Base-by-base conservation (phyloP, 2,113 vertebrate species). In the Rynchops niger region DNA sequence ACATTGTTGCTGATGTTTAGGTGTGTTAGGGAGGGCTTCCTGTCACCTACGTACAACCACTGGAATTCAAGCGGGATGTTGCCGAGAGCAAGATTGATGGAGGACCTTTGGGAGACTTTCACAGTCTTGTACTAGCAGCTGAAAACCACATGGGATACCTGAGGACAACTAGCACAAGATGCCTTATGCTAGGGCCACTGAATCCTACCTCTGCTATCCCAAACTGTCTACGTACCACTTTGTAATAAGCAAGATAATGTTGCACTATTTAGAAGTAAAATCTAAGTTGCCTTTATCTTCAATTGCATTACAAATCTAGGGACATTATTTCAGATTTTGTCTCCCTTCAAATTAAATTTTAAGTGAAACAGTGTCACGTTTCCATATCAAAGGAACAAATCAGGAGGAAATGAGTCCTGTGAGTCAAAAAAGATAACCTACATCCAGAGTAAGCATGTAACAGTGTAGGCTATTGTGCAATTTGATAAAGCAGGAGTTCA, bases 1-100 rank as follows among this genome's bases (percentile, higher is more conserved):
- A 12, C 15, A 6, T 3, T 25, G 15, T 11, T 52, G 36, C 8
- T 0, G 0, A 19, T 9, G 23, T 27, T 61, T 11, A 59, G 30
- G 7, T 22, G 13, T n/a, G 42, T 20, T 62, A 17, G 21, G 21
- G 25, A 76, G 12, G 18, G 15, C 8, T 91, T 65, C 16, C 22
- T 42, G 12, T 11, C 56, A 27, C 45, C 3, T 12, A 2, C 5
- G 2, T 56, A 18, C 2, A 53, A 36, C 3, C 5, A 8, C 55
- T 40, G 47, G 26, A 65, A 91, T 53, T 89, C 25, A 66, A 40
- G 11, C 32, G 4, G 21, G 27, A 15, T 50, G 6, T 21, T 63
- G 15, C 0, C 5, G 6, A 59, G n/a, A 45, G 19, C 32, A 23
- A 34, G 12, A 30, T 4, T 2, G 4, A 17, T 62, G 21, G 12